Percentiles rank a stretch among this genome's conserved stretches.
Evolutionary conservation across 2,888 invertebrate genomes (phyloP).

Genomic region (Amphipyra berbera): DNA sequence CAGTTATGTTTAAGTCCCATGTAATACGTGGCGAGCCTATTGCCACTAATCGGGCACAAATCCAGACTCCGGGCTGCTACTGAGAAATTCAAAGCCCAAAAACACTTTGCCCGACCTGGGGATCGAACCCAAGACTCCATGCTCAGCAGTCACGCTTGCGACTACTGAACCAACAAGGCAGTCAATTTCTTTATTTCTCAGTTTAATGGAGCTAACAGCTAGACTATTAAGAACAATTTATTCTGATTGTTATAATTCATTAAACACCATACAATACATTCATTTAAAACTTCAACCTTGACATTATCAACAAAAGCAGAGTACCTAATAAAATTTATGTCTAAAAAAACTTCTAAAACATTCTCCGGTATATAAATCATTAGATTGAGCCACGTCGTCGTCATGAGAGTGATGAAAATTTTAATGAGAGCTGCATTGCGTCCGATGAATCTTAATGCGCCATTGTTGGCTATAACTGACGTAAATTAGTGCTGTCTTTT

Average conservation of each 20-base stretch:
- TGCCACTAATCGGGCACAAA: too few relatives aligned
- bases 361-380: constrained; percentile 35
- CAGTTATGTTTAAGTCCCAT: too few relatives aligned
- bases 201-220: too few relatives aligned
- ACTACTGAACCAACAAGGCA: too few relatives aligned
- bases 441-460: constrained; percentile 59
- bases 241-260: background rate
- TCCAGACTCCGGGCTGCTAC: too few relatives aligned
- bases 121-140: too few relatives aligned
- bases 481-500: constrained; percentile 51
- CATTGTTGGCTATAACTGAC: constrained; percentile 53
- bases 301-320: constrained; percentile 30
- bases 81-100: too few relatives aligned
- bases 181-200: background rate
- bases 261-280: constrained; percentile 27
- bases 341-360: constrained; percentile 30
- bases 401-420: constrained; percentile 60
- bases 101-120: too few relatives aligned
- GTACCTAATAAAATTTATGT: constrained; percentile 15
- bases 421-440: constrained; percentile 55
- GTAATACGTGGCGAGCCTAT: too few relatives aligned
- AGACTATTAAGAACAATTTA: too few relatives aligned
- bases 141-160: too few relatives aligned
- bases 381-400: constrained; percentile 51
- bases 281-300: constrained; percentile 45